Base-by-base conservation (phyloP, 2,888 invertebrate species). In the Helobdella robusta region DNA sequence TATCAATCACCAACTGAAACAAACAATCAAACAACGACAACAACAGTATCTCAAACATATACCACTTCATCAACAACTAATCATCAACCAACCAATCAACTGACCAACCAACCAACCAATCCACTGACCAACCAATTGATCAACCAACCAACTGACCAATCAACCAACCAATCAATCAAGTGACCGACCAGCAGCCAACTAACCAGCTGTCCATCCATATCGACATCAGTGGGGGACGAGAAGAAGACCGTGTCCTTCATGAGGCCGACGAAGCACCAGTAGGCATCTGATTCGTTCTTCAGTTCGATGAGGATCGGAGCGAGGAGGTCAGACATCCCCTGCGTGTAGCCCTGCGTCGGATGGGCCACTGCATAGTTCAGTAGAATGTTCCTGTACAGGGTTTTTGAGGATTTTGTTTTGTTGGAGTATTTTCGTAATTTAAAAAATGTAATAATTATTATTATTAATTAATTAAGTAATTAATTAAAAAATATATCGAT, bases 231-330 rank as follows among this genome's bases (percentile, higher is more conserved):
- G 68, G 73, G 20, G n/a, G 30, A 48, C 32, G n/a, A 18, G 18
- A 25, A 30, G 36, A 59, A 59, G 2, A 59, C 91, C 78, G 97
- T 88, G 83, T 86, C 86, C 67, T 95, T 87, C 94, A 98, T 97
- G 74, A 95, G 91, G 8, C 94, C 94, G 40, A 90, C 93, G 78
- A 98, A 98, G 80, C 94, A 93, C 98, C 98, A 98, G 82, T 98
- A 98, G 0, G 92, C 87, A 77, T 97, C 94, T 2, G 91, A 90
- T 80, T 98, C 98, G 76, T 91, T 88, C 70, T 88, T 86, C 83
- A 94, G 84, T 54, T 95, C 83, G 75, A 88, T 85, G 64, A 97
- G 81, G 73, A 98, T 86, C 0, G 97, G 97, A 5, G 95, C 90
- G 65, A 98, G 81, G 60, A 97, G 83, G 80, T 98, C 98, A 74